Percentiles rank a stretch among this genome's conserved stretches.
These are phyloP conservation scores for Sarcoramphus papa DNA, from an alignment of 2,797 vertebrate genomes.

Conservation along the genomic window DNA sequence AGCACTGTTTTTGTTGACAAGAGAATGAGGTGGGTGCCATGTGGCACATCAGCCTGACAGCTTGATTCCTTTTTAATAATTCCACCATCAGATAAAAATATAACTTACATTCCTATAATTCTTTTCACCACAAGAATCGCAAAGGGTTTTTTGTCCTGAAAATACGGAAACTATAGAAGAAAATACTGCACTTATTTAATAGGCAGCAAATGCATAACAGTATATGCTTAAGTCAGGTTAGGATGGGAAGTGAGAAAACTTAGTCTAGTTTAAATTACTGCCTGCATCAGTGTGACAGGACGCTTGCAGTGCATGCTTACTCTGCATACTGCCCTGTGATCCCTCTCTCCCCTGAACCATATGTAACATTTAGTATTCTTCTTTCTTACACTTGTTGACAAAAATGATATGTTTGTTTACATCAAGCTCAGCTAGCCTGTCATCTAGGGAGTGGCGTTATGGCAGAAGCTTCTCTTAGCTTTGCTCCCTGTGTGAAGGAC, in stretches of 20 bases:
- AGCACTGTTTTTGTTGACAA: not conserved
- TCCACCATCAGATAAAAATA: not conserved
- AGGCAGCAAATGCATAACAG: no score
- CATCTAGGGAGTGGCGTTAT: not conserved
- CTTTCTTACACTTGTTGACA: not conserved
- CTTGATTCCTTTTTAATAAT: not conserved
- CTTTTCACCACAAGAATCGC: not conserved
- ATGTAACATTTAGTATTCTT: not conserved
- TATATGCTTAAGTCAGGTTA: no score
- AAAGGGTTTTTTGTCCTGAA: not conserved
- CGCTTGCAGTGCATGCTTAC: no score
- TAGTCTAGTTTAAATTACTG: not conserved
- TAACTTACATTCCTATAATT: not conserved
- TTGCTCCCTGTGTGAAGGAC: not conserved
- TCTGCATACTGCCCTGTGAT: not conserved
- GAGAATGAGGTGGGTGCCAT: not conserved
- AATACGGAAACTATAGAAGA: not conserved
- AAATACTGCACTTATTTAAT: not conserved
- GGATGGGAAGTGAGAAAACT: not conserved
- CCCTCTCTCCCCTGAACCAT: not conserved
- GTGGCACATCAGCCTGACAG: not conserved
- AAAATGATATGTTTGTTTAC: not conserved
- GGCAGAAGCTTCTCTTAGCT: not conserved
- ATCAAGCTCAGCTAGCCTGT: not conserved
- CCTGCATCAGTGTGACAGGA: not conserved